phyloP scores from a whole-genome alignment of 35 echinoderm and acorn worm genomes.

The Hemicentrotus pulcherrimus region DNA sequence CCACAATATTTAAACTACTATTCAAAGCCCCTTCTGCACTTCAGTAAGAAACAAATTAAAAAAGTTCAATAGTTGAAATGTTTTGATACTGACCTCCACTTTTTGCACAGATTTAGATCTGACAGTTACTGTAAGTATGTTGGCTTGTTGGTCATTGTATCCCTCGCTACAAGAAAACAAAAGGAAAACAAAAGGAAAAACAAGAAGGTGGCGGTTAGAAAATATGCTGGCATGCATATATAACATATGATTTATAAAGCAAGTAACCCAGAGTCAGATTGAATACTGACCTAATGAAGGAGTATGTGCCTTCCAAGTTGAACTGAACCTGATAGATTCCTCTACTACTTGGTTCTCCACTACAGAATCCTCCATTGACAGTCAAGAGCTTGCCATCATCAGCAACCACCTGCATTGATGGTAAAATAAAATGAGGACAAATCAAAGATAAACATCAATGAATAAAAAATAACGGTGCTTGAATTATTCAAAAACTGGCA shows the following conservation, averaged over 20 bases:
- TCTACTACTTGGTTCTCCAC: conserved; percentile 47
- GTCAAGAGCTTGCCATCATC: conserved; percentile 54
- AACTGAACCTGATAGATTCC: conserved; percentile 69
- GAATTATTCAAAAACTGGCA: not conserved
- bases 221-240: too few species aligned
- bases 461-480: not conserved
- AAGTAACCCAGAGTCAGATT: not conserved
- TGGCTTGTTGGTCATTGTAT: conserved; percentile 1
- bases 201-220: not conserved
- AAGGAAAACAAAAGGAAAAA: not conserved
- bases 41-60: not conserved
- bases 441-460: not conserved
- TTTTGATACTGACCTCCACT: conserved; percentile 27
- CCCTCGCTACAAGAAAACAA: conserved; percentile 35
- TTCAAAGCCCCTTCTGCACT: too few species aligned
- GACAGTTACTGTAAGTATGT: conserved; percentile 35
- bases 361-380: conserved; percentile 70
- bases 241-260: too few species aligned
- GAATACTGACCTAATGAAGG: conserved; percentile 62
- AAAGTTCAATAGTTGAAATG: not conserved
- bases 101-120: conserved; percentile 3
- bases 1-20: too few species aligned
- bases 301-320: conserved; percentile 70
- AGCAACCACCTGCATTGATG: conserved; percentile 61
- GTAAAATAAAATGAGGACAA: not conserved